These are phyloP conservation scores for Xyrauchen texanus DNA, from an alignment of 2,113 vertebrate genomes.

Conservation along the genomic window DNA sequence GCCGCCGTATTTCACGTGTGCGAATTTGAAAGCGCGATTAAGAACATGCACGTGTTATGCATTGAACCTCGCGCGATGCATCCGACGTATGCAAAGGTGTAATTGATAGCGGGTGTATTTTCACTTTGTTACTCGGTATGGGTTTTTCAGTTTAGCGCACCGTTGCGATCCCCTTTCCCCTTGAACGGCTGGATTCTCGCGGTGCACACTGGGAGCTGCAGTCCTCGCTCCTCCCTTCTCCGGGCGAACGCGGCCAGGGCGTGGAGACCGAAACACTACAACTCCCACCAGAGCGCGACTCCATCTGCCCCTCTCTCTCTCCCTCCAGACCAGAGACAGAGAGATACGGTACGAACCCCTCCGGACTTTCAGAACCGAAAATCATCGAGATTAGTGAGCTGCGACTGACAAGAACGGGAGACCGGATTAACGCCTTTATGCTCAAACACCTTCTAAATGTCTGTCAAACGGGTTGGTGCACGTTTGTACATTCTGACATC, in stretches of 20 bases:
- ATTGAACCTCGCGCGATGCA: constrained; percentile 23
- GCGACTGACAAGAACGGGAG: constrained; percentile 65
- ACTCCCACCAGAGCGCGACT: constrained; percentile 71
- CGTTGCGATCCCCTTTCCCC: constrained; percentile 81
- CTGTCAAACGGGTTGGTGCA: constrained; percentile 73
- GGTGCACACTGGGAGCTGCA: constrained; percentile 78
- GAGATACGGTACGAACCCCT: constrained; percentile 73
- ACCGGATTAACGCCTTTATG: constrained; percentile 67
- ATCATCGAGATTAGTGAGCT: constrained; percentile 76
- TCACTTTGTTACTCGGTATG: constrained; percentile 71
- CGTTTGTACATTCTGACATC: constrained; percentile 76
- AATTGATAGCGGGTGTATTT: constrained; percentile 55
- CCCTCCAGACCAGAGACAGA: constrained; percentile 75
- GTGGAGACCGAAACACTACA: constrained; percentile 78
- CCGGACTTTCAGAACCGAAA: constrained; percentile 79
- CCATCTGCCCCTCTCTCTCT: constrained; percentile 70
- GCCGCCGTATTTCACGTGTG: constrained; percentile 31
- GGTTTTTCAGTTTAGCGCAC: constrained; percentile 77
- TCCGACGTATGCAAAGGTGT: constrained; percentile 2
- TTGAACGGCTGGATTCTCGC: constrained; percentile 77
- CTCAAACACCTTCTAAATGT: constrained; percentile 43
- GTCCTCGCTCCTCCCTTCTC: constrained; percentile 74
- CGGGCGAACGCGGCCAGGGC: constrained; percentile 67
- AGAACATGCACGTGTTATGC: neutral
- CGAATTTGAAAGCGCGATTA: neutral